Evolutionary conservation across 1,140 invertebrate genomes (phyloP).

Genomic region (Drosophila obscura): DNA sequence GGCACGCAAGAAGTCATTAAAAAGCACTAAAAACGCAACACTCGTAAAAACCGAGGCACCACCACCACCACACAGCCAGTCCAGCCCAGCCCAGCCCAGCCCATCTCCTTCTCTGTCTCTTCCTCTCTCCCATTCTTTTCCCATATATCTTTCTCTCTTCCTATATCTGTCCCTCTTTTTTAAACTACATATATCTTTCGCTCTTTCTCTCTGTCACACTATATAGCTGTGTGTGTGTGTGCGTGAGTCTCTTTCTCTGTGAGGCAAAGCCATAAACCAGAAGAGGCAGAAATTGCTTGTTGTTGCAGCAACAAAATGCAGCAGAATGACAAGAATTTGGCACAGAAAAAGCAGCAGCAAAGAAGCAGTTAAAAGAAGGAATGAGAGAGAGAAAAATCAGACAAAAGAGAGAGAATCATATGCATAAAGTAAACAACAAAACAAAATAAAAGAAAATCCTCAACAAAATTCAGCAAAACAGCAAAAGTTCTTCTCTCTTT

Average conservation of each 20-base stretch:
- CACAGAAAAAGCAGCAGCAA: conserved; percentile 27
- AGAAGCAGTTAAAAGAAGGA: background rate
- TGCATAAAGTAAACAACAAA: conserved; percentile 5
- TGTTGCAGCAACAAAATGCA: conserved; percentile 63
- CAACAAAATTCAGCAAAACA: conserved; percentile 12
- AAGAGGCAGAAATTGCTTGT: background rate
- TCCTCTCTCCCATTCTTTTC: background rate
- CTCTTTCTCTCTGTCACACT: too few species aligned
- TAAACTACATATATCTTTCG: background rate
- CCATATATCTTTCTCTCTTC: background rate
- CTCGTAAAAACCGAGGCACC: conserved; percentile 45
- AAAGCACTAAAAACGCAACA: conserved; percentile 63
- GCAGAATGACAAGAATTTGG: conserved; percentile 62
- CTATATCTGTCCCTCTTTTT: too few species aligned
- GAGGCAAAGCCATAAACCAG: conserved; percentile 10
- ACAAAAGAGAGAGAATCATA: background rate
- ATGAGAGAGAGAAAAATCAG: background rate
- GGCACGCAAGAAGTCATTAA: conserved; percentile 78
- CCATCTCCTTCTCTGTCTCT: conserved; percentile 7
- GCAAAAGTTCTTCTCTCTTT: too few species aligned
- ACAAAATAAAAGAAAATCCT: conserved; percentile 9
- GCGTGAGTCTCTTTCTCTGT: background rate
- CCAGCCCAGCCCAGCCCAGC: background rate
- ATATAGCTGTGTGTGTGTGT: conserved; percentile 8
- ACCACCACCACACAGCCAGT: background rate